These are phyloP conservation scores for Puffinus mauretanicus DNA, from an alignment of 2,113 vertebrate species.

Conservation along the genomic window DNA sequence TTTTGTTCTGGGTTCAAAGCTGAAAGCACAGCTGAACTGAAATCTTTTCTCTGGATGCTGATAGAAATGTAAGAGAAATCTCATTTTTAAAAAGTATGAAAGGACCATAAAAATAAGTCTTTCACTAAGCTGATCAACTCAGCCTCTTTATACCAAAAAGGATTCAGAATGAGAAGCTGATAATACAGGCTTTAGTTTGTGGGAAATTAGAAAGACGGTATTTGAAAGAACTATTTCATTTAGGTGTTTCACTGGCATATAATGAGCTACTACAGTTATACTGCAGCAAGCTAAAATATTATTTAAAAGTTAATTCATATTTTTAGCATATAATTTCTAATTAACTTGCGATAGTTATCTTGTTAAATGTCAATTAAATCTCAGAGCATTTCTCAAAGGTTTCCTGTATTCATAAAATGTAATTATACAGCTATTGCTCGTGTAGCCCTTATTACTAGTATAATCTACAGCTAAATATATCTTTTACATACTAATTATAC, in stretches of 20 bases:
- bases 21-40: background rate
- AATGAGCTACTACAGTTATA: slow-evolving; percentile 39
- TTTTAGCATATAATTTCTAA: slow-evolving; percentile 81
- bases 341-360: slow-evolving; percentile 81
- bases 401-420: slow-evolving; percentile 75
- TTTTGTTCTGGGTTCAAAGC: slow-evolving; percentile 48
- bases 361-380: slow-evolving; percentile 83
- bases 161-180: slow-evolving; percentile 46
- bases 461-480: slow-evolving; percentile 74
- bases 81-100: slow-evolving; percentile 45
- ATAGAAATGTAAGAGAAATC: slow-evolving; percentile 34
- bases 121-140: slow-evolving; percentile 64
- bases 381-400: slow-evolving; percentile 74
- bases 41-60: slow-evolving; percentile 40
- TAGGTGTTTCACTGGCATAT: slow-evolving; percentile 56
- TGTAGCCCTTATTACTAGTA: slow-evolving; percentile 68
- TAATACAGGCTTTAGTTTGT: slow-evolving; percentile 56
- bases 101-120: slow-evolving; percentile 47
- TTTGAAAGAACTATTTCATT: slow-evolving; percentile 60
- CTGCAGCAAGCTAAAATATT: slow-evolving; percentile 74
- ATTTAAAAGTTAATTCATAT: slow-evolving; percentile 80
- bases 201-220: slow-evolving; percentile 49
- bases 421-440: slow-evolving; percentile 75
- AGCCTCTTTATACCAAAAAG: slow-evolving; percentile 16
- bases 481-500: slow-evolving; percentile 67